phyloP scores from a whole-genome alignment of 2,113 vertebrate species.

The Onychostoma macrolepis region DNA sequence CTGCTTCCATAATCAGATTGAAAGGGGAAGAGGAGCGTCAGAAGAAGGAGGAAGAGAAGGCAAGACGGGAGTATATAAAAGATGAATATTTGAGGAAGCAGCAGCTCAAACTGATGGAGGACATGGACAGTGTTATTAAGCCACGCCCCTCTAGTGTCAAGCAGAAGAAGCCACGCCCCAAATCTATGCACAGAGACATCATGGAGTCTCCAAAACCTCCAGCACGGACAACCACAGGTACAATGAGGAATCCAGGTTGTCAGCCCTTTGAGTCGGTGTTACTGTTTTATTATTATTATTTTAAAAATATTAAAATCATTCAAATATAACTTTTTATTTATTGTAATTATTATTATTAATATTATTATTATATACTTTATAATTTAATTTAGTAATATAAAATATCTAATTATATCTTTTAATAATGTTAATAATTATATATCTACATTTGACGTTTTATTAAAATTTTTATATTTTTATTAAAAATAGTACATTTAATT shows the following conservation, averaged over 20 bases:
- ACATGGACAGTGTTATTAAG: constrained; percentile 92
- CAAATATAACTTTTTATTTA: neutral
- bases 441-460: neutral
- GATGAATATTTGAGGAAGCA: constrained; percentile 92
- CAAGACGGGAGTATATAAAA: constrained; percentile 89
- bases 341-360: no score
- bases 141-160: constrained; percentile 84
- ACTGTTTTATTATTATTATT: neutral
- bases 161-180: constrained; percentile 91
- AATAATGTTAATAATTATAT: neutral
- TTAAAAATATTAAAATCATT: neutral
- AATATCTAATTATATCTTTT: neutral
- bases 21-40: constrained; percentile 92
- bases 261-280: neutral
- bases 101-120: constrained; percentile 94
- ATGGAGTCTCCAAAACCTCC: constrained; percentile 86
- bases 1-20: constrained; percentile 73
- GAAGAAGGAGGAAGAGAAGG: constrained; percentile 91
- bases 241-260: neutral
- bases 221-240: constrained; percentile 84
- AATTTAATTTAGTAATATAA: neutral
- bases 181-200: constrained; percentile 93
- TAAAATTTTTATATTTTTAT: neutral
- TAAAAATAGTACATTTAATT: constrained; percentile 31
- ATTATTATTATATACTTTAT: neutral